These are phyloP conservation scores for Cliona cf. orientalis DNA, from an alignment of 37 sponge, comb jelly and placozoan species.

Conservation along the genomic window DNA sequence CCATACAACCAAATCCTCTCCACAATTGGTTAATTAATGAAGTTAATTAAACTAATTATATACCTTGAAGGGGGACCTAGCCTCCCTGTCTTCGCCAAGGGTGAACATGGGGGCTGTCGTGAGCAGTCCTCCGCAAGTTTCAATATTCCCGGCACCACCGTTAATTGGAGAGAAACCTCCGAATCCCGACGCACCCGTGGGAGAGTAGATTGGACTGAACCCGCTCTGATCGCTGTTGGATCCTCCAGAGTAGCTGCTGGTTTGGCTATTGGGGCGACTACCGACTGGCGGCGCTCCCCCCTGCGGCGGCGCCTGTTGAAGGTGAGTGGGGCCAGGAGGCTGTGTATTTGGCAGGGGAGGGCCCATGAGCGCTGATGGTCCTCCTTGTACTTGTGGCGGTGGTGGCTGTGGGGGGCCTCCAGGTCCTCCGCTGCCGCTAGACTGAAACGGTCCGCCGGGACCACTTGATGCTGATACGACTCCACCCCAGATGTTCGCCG, in stretches of 20 bases:
- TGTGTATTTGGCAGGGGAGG: neutral
- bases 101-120: neutral
- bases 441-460: too few relatives aligned
- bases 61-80: conserved; percentile 27
- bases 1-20: too few relatives aligned
- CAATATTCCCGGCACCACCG: too few relatives aligned
- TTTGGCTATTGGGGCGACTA: conserved; percentile 57
- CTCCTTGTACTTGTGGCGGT: too few relatives aligned
- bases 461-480: too few relatives aligned
- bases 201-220: conserved; percentile 70
- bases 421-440: neutral
- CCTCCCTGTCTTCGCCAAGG: conserved; percentile 3
- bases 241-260: conserved; percentile 41
- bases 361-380: too few relatives aligned
- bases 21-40: too few relatives aligned
- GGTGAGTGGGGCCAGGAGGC: neutral
- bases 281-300: neutral
- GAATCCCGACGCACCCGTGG: conserved; percentile 21
- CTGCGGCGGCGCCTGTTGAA: neutral
- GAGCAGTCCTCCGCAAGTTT: too few relatives aligned
- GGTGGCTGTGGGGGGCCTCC: neutral
- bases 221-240: conserved; percentile 29
- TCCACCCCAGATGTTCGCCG: too few relatives aligned
- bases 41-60: too few relatives aligned
- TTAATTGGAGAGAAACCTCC: neutral